Evolutionary conservation across 2,113 vertebrate genomes (phyloP).

Genomic region (Anolis carolinensis): DNA sequence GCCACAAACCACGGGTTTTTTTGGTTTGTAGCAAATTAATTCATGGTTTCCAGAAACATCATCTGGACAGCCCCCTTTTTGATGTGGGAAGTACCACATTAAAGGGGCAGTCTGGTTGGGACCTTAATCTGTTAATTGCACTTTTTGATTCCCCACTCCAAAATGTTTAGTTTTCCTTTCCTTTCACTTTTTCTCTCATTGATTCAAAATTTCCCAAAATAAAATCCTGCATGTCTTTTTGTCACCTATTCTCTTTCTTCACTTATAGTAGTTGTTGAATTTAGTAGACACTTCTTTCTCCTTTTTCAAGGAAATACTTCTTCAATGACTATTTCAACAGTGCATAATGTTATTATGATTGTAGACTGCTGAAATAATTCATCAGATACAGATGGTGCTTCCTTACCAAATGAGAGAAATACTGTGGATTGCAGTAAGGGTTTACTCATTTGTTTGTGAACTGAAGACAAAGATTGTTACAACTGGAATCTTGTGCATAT

Average conservation of each 20-base stretch:
- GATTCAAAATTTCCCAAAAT: too few relatives aligned
- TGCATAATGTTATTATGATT: constrained; percentile 8
- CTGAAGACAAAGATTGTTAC: background rate
- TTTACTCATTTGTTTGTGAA: constrained; percentile 16
- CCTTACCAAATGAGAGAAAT: constrained; percentile 43
- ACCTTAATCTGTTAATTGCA: too few relatives aligned
- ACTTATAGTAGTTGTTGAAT: background rate
- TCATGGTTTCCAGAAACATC: too few relatives aligned
- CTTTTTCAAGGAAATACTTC: background rate
- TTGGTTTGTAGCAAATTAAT: too few relatives aligned
- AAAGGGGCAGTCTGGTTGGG: too few relatives aligned
- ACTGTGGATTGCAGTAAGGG: background rate
- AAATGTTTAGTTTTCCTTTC: too few relatives aligned
- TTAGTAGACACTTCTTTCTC: background rate
- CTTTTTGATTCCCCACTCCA: too few relatives aligned
- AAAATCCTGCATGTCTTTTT: background rate
- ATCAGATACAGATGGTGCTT: constrained; percentile 44
- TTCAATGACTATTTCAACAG: background rate
- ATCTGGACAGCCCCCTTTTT: too few relatives aligned
- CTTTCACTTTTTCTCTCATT: too few relatives aligned
- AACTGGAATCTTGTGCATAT: background rate
- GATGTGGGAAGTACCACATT: too few relatives aligned
- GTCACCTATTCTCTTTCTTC: background rate
- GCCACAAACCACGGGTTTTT: too few relatives aligned
- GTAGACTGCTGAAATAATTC: constrained; percentile 16